Evolutionary conservation across 37 sponge, comb jelly and placozoan genomes (phyloP).

Genomic region (Ianthella basta): DNA sequence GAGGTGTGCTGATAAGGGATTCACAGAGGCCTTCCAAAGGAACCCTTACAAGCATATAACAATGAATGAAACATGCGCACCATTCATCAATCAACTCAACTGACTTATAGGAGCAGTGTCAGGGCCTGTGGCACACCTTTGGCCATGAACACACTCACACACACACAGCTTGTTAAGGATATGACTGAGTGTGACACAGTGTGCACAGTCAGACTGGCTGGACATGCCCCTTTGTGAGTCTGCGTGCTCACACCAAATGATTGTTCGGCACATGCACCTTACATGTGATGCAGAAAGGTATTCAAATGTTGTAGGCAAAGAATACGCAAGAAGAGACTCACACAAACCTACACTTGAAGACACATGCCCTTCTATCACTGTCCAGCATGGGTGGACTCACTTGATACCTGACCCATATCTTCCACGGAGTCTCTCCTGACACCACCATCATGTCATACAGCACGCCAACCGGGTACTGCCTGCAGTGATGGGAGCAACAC

Average conservation of each 20-base stretch:
- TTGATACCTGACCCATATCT: conserved; percentile 87
- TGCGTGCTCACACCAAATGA: too few species aligned
- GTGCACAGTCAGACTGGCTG: too few species aligned
- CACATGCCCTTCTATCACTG: too few species aligned
- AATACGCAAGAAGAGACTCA: too few species aligned
- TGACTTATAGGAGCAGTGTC: neutral
- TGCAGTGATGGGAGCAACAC: conserved; percentile 17
- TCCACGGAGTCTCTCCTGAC: conserved; percentile 73
- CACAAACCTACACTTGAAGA: too few species aligned
- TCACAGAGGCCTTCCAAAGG: too few species aligned
- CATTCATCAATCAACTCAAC: too few species aligned
- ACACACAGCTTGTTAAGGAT: neutral
- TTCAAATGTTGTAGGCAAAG: too few species aligned
- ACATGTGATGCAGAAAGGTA: too few species aligned
- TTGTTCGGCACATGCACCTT: too few species aligned
- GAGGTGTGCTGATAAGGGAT: neutral
- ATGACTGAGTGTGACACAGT: too few species aligned
- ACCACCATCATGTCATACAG: conserved; percentile 82
- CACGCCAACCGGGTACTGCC: conserved; percentile 94
- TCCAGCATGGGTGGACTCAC: conserved; percentile 25
- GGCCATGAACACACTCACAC: neutral
- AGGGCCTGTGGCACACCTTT: neutral
- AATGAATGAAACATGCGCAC: neutral
- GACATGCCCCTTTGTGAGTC: too few species aligned
- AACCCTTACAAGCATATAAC: neutral